Evolutionary conservation across 2,888 invertebrate species (phyloP), one percentile per base, ranked within the genome.

Genomic region (Folsomia manolachei): DNA sequence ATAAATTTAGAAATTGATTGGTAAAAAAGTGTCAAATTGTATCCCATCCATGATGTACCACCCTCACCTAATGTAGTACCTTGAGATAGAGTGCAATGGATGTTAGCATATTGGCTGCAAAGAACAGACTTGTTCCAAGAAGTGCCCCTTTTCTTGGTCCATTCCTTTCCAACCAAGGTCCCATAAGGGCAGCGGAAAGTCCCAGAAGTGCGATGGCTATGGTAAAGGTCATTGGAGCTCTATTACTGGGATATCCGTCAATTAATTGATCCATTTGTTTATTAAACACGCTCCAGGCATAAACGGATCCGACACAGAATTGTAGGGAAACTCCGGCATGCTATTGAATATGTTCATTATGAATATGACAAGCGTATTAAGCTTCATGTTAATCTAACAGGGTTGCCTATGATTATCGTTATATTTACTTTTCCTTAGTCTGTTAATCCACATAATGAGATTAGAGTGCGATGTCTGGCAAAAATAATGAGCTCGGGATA

Each of bases 251-350:
- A 56, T 75, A 27, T 2, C 72, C 76, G 51, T 74, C 73, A n/a
- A 80, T 73, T 9, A 65, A 71, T 0, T 25, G 27, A 56, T 80
- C 80, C 27, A 80, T 78, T 1, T 78, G 78, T 26, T 75, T 78
- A 69, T 80, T 80, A 67, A 80, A 78, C 7, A 79, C 78, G 25
- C 78, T 78, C 78, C 78, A 80, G 1, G 80, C 74, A 62, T 80
- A 80, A 39, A 80, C 60, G 9, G 79, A 79, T 1, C 80, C 80
- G 53, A 74, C 74, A 51, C 78, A 78, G 61, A 78, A 78, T 14
- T 39, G 39, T 9, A 39, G 39, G 72, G 26, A 72, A 72, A 71
- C 75, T 72, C 21, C 72, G n/a, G n/a, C n/a, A n/a, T n/a, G n/a
- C n/a, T n/a, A n/a, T n/a, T n/a, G n/a, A n/a, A n/a, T n/a, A n/a